Percentiles rank a stretch among this genome's conserved stretches.
Evolutionary conservation across 2,888 invertebrate species (phyloP).

Genomic region (Temnothorax unifasciatus): DNA sequence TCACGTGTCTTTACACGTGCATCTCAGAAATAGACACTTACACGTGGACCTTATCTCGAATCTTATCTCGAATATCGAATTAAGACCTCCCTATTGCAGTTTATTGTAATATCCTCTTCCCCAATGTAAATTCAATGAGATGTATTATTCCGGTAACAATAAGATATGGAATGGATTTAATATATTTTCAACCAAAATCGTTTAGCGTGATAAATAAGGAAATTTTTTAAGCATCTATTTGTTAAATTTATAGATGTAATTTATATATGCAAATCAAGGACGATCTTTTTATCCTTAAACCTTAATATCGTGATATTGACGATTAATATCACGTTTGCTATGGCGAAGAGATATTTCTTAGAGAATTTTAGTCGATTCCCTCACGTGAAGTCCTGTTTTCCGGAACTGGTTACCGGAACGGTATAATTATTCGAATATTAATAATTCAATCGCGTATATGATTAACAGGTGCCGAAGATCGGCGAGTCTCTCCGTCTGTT

Average conservation of each 20-base stretch:
- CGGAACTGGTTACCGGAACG: constrained; percentile 54
- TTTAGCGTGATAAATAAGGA: not conserved
- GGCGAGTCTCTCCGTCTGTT: constrained; percentile 43
- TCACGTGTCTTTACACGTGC: constrained; percentile 35
- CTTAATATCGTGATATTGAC: not conserved
- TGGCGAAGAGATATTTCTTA: not conserved
- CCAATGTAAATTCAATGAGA: constrained; percentile 7
- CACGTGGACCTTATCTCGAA: constrained; percentile 36
- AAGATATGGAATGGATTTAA: not conserved
- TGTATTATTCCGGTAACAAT: constrained; percentile 7
- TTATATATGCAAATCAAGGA: not conserved
- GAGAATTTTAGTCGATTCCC: constrained; percentile 13
- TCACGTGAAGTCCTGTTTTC: constrained; percentile 13
- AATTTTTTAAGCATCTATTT: not conserved
- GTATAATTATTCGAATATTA: constrained; percentile 81
- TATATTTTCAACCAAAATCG: not conserved
- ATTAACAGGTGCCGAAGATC: constrained; percentile 80
- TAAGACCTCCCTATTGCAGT: not conserved
- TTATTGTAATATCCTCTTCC: constrained; percentile 19
- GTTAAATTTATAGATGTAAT: not conserved
- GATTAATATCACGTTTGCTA: constrained; percentile 14
- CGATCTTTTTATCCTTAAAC: not conserved
- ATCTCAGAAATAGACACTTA: not conserved
- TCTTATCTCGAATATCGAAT: constrained; percentile 37
- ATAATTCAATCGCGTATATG: constrained; percentile 81